Conservation (phyloP, 2,113 vertebrate species). For the Ornithorhynchus anatinus region DNA sequence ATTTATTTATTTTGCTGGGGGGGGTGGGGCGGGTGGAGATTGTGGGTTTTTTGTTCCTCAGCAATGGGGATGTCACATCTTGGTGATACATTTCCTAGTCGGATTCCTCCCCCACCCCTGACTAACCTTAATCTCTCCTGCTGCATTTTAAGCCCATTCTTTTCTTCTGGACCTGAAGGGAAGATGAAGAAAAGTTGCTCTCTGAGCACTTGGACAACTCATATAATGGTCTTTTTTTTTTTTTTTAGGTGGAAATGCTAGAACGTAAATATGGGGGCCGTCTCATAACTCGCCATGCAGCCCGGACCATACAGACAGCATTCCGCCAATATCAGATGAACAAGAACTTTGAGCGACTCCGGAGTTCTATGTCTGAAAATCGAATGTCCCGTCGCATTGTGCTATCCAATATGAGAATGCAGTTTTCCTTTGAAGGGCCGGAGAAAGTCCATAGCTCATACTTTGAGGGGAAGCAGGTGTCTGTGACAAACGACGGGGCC, state of each 20-base stretch:
- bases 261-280: constrained; percentile 98
- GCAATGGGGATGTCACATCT: too few relatives aligned
- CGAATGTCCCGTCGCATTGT: constrained; percentile 97
- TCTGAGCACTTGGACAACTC: background rate
- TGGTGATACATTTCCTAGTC: too few relatives aligned
- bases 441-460: constrained; percentile 97
- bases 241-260: constrained; percentile 94
- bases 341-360: constrained; percentile 95
- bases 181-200: too few relatives aligned
- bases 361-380: constrained; percentile 99
- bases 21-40: too few relatives aligned
- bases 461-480: constrained; percentile 95
- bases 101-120: too few relatives aligned
- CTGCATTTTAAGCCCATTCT: too few relatives aligned
- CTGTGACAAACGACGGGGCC: constrained; percentile 83
- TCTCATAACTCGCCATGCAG: constrained; percentile 96
- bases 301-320: constrained; percentile 95
- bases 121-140: too few relatives aligned
- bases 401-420: constrained; percentile 99
- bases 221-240: constrained; percentile 11
- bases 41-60: too few relatives aligned
- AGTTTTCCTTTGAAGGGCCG: constrained; percentile 98
- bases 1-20: too few relatives aligned
- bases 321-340: constrained; percentile 99
- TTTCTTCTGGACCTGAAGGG: too few relatives aligned